Percentiles rank a stretch among this genome's conserved stretches.
Evolutionary conservation across 2,888 invertebrate genomes (phyloP).

Genomic region (Trachelus iudaicus): DNA sequence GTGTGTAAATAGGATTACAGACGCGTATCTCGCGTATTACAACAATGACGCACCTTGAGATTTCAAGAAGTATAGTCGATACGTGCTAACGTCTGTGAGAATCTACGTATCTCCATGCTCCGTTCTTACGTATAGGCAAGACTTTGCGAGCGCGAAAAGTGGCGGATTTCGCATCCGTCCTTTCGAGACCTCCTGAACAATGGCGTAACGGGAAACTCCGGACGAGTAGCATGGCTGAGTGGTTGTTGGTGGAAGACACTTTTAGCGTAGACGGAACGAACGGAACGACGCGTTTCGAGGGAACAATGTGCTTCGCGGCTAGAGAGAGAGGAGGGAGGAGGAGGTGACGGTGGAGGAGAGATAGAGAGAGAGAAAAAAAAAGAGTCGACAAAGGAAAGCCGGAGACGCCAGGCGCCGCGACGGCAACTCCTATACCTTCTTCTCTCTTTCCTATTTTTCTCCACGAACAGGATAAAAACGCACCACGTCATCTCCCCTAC

Average conservation of each 20-base stretch:
- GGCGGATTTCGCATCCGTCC: conserved; percentile 5
- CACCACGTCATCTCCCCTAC: background rate
- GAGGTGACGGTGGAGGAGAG: conserved; percentile 31
- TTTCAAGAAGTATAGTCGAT: background rate
- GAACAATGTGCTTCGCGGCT: background rate
- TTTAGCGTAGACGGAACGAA: conserved; percentile 29
- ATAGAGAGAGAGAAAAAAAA: conserved; percentile 34
- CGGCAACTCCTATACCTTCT: conserved; percentile 20
- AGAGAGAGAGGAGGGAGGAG: background rate
- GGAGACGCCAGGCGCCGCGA: conserved; percentile 35
- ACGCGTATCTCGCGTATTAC: background rate
- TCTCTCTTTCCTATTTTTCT: background rate
- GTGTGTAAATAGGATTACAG: background rate
- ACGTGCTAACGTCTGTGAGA: background rate
- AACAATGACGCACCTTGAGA: background rate
- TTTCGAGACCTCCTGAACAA: conserved; percentile 33
- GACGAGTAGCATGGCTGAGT: conserved; percentile 33
- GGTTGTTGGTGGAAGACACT: conserved; percentile 42
- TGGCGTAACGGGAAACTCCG: conserved; percentile 38
- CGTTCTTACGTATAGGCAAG: background rate
- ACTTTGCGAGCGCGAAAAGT: background rate
- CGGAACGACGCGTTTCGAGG: background rate
- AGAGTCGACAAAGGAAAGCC: conserved; percentile 30
- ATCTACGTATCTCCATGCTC: background rate
- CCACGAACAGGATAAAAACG: background rate